Base-by-base conservation (phyloP, 1,140 invertebrate genomes). In the Drosophila kohkoa region DNA sequence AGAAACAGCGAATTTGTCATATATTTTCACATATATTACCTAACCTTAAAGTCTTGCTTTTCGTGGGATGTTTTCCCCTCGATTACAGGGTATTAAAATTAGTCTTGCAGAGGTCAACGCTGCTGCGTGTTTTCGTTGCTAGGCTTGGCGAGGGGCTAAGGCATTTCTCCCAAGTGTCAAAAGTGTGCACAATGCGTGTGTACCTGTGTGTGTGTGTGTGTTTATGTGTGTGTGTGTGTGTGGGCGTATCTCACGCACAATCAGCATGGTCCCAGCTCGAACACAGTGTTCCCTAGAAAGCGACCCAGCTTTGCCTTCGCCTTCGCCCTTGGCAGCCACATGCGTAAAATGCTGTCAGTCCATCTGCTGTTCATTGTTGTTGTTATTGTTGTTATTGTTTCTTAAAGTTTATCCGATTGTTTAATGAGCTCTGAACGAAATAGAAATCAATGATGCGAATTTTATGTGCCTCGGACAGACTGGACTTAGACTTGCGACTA, bases 401-500 rank as follows among this genome's bases (percentile, higher is more conserved):
- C 71, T 79, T 76, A 71, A 79, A 79, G 60, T 76, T 79, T 79
- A 79, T 75, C 73, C 76, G 76, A 76, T 79, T 79, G 76, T 79
- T 79, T 79, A 79, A 79, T 79, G 76, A 79, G 76, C 76, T 79
- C 65, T 79, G 76, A 79, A 79, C 57, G 73, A 76, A 69, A 79
- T 79, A 79, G 76, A 79, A 79, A 79, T 79, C 76, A 79, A 79
- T 79, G 76, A 79, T 79, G 76, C 76, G 76, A 71, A 72, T 79
- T 79, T 79, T 79, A 79, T 79, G 71, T 75, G 76, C 62, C 67
- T 55, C 59, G 41, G 63, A 30, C 70, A 68, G 55, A 66, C 63
- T 35, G 46, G 43, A 64, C 69, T 13, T 35, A 35, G 13, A 64
- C n/a, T 38, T 38, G 20, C 20, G 20, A 25, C 20, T 25, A 25